Conservation (phyloP, 2,888 invertebrate genomes). For the Orchesellides sinensis region DNA sequence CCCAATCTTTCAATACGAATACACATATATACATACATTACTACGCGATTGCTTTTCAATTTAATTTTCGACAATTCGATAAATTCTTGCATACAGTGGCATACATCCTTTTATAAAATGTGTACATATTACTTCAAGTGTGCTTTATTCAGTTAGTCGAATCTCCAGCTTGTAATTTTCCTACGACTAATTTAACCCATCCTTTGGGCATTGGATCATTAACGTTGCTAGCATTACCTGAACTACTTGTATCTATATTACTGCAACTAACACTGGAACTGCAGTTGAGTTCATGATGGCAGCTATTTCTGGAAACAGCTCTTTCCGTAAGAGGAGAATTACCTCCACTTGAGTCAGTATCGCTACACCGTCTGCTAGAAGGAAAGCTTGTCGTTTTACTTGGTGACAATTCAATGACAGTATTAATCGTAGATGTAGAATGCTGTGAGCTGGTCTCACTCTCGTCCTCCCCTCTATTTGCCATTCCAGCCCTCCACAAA, state of each 20-base stretch:
- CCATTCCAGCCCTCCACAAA: conserved; percentile 74
- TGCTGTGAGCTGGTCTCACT: conserved; percentile 77
- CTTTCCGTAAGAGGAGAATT: conserved; percentile 73
- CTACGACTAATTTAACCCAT: conserved; percentile 87
- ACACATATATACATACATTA: background rate
- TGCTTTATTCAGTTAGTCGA: conserved; percentile 17
- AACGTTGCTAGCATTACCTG: conserved; percentile 22
- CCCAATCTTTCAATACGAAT: background rate
- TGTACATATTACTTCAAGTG: background rate
- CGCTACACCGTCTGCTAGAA: conserved; percentile 72
- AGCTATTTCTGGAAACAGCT: conserved; percentile 71
- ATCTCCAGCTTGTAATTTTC: conserved; percentile 81
- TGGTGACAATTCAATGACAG: conserved; percentile 76
- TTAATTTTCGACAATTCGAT: no score
- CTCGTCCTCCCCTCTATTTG: conserved; percentile 74
- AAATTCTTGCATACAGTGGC: background rate
- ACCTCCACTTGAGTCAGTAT: conserved; percentile 71
- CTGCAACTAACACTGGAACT: conserved; percentile 49
- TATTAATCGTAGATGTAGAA: conserved; percentile 77
- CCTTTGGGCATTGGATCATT: conserved; percentile 77
- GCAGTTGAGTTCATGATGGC: conserved; percentile 22
- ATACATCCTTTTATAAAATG: background rate
- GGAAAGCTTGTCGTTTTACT: conserved; percentile 72
- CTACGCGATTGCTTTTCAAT: no score
- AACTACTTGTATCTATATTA: conserved; percentile 15